Conservation (phyloP, 2,888 invertebrate species). For the Chouioia cunea region DNA sequence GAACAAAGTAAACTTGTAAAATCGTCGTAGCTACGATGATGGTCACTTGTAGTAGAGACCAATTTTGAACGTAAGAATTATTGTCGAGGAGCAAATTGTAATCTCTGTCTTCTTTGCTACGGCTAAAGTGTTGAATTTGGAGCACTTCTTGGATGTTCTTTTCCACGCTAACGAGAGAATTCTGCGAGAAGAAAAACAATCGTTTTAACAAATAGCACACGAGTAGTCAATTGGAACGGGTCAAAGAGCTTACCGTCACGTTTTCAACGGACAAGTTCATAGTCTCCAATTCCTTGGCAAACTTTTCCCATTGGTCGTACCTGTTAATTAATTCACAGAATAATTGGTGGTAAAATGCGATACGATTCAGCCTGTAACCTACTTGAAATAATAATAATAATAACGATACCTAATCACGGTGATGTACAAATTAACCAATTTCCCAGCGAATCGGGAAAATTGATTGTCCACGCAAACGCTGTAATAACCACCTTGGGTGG, state of each 20-base stretch:
- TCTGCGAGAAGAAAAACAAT: conserved; percentile 68
- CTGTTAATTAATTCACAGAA: conserved; percentile 63
- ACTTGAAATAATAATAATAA: conserved; percentile 17
- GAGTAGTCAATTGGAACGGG: neutral
- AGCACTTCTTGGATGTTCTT: conserved; percentile 88
- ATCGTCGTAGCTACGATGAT: conserved; percentile 85
- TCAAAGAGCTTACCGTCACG: conserved; percentile 83
- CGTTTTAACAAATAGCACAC: too few species aligned
- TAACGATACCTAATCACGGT: conserved; percentile 80
- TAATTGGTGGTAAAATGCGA: too few species aligned
- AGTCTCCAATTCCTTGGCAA: conserved; percentile 89
- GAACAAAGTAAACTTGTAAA: conserved; percentile 88
- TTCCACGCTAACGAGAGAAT: conserved; percentile 82
- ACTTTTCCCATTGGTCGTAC: conserved; percentile 94
- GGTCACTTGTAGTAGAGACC: conserved; percentile 89
- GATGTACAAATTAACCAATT: conserved; percentile 89
- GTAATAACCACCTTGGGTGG: conserved; percentile 87
- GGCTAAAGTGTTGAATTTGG: conserved; percentile 84
- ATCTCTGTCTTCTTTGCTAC: conserved; percentile 86
- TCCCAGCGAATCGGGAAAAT: conserved; percentile 90
- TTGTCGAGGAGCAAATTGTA: conserved; percentile 85
- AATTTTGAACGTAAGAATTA: conserved; percentile 87
- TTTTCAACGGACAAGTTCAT: conserved; percentile 90
- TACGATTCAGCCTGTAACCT: too few species aligned
- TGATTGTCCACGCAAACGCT: conserved; percentile 94